phyloP scores from a whole-genome alignment of 2,888 invertebrate genomes.

The Limulus polyphemus region DNA sequence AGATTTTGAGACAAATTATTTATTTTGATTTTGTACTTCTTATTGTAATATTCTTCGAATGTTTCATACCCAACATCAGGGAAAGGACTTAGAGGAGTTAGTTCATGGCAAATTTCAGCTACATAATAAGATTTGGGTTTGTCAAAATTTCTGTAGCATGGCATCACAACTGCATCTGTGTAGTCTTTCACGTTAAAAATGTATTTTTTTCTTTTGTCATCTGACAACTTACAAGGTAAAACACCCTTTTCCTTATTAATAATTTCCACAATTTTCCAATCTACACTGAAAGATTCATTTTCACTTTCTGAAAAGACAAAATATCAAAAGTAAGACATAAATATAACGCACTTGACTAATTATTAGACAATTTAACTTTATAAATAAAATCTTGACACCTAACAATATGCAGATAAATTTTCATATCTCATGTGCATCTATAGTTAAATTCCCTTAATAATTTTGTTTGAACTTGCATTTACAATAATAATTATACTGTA shows the following conservation, averaged over 20 bases:
- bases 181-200: slow-evolving; percentile 48
- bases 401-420: too few relatives aligned
- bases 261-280: slow-evolving; percentile 57
- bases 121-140: slow-evolving; percentile 82
- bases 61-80: slow-evolving; percentile 69
- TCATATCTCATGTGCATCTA: too few relatives aligned
- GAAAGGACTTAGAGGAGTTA: slow-evolving; percentile 71
- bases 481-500: too few relatives aligned
- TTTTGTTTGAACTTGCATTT: too few relatives aligned
- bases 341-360: too few relatives aligned
- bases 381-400: too few relatives aligned
- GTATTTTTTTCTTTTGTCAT: too few relatives aligned
- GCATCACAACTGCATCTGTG: slow-evolving; percentile 91
- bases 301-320: slow-evolving; percentile 32
- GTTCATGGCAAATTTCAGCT: slow-evolving; percentile 79
- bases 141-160: slow-evolving; percentile 95
- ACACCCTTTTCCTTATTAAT: too few relatives aligned
- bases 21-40: slow-evolving; percentile 76
- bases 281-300: slow-evolving; percentile 43
- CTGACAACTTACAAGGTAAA: too few relatives aligned
- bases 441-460: too few relatives aligned
- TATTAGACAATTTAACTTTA: too few relatives aligned
- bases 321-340: background rate
- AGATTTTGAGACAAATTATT: slow-evolving; percentile 78
- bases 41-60: slow-evolving; percentile 83